Evolutionary conservation across 2,113 vertebrate species (phyloP).

Genomic region (Seriola quinqueradiata): DNA sequence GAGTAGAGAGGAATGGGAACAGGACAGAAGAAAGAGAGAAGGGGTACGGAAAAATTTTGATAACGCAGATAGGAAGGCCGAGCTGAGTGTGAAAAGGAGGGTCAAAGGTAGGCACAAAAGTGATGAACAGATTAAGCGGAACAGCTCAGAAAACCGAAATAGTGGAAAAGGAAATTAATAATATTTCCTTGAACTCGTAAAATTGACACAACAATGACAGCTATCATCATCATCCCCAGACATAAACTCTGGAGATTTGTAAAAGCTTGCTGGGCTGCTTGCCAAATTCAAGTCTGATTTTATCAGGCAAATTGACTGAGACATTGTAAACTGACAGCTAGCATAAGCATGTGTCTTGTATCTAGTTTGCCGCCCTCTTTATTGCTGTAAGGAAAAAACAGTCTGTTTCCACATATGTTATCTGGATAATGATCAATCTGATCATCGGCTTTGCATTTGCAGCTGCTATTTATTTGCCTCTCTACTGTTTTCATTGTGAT

Average conservation of each 20-base stretch:
- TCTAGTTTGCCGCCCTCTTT: slow-evolving; percentile 20
- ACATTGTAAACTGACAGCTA: slow-evolving; percentile 32
- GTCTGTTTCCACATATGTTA: slow-evolving; percentile 14
- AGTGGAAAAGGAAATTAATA: not conserved
- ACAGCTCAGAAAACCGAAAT: not conserved
- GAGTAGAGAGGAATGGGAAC: not conserved
- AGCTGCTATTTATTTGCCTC: slow-evolving; percentile 23
- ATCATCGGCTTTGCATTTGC: slow-evolving; percentile 27
- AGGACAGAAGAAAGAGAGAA: slow-evolving; percentile 17
- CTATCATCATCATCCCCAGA: not conserved
- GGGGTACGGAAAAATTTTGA: slow-evolving; percentile 3
- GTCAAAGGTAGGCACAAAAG: not conserved
- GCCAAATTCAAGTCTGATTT: slow-evolving; percentile 22
- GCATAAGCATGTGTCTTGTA: slow-evolving; percentile 16
- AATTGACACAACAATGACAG: not conserved
- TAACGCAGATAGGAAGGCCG: not conserved
- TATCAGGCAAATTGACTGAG: slow-evolving; percentile 27
- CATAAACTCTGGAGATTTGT: slow-evolving; percentile 8
- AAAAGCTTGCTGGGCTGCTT: slow-evolving; percentile 1
- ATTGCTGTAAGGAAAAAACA: slow-evolving; percentile 25
- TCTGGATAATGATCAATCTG: slow-evolving; percentile 16
- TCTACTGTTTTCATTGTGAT: not conserved
- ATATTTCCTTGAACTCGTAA: not conserved
- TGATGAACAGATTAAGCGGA: slow-evolving; percentile 6
- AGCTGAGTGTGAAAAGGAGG: slow-evolving; percentile 6